These are phyloP conservation scores for Tanypteryx hageni DNA, from an alignment of 2,888 invertebrate species.

Conservation along the genomic window DNA sequence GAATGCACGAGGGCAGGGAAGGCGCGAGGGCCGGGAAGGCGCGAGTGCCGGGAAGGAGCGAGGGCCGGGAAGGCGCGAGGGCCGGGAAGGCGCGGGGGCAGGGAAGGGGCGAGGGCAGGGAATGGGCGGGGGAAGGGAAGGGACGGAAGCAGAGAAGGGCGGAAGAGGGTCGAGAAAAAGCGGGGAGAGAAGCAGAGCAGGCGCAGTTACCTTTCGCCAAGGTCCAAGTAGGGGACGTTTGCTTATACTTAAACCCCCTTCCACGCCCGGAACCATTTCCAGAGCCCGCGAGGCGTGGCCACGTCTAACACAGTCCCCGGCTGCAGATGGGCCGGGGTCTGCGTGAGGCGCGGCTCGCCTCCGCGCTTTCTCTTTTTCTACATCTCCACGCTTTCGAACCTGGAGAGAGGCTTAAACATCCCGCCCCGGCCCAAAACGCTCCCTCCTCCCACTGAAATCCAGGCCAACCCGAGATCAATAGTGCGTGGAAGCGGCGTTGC, in stretches of 20 bases:
- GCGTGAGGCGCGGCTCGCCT: not conserved
- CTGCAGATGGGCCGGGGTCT: not conserved
- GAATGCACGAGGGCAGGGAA: too few species aligned
- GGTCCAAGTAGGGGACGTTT: too few species aligned
- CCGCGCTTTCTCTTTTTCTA: not conserved
- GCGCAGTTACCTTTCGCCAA: constrained; percentile 10
- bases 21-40: too few species aligned
- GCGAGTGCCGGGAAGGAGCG: too few species aligned
- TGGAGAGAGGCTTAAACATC: not conserved
- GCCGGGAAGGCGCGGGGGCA: too few species aligned
- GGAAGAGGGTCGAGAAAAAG: too few species aligned
- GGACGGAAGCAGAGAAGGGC: not conserved
- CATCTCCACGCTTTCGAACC: not conserved
- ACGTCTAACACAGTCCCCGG: not conserved
- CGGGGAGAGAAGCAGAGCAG: not conserved
- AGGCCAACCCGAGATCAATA: constrained; percentile 69
- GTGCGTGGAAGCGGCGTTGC: constrained; percentile 69
- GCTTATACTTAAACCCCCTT: too few species aligned
- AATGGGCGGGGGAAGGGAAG: too few species aligned
- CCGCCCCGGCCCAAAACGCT: not conserved
- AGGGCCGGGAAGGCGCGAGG: too few species aligned
- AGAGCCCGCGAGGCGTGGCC: not conserved
- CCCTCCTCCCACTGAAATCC: constrained; percentile 66
- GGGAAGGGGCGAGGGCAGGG: too few species aligned
- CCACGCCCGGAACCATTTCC: not conserved